Evolutionary conservation across 2,888 invertebrate species (phyloP), one percentile per base, ranked within the genome.

Genomic region (Lordiphosa fenestrarum): DNA sequence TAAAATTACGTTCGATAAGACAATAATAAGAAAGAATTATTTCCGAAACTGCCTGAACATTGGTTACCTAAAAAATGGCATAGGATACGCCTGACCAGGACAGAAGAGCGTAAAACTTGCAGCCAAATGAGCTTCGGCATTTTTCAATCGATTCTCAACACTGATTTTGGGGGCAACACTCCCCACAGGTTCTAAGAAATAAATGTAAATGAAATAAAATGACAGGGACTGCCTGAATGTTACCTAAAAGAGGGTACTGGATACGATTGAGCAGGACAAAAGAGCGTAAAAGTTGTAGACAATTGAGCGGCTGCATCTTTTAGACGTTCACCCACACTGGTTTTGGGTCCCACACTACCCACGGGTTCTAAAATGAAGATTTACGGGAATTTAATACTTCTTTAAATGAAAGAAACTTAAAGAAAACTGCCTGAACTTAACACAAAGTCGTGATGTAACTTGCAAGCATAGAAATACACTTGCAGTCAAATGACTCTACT

Each of bases 181-280:
- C 47, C 90, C 90, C 63, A 91, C 88, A 2, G 94, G 94, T 83
- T 94, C 94, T 89, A 60, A 4, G 46, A 48, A 38, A 13, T 4
- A 6, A 37, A 30, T 9, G 3, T 15, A 3, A 12, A 15, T 0
- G 10, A 30, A 5, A 47, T n/a, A 21, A 3, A 1, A 47, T 33
- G 19, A 36, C 3, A 4, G 33, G 52, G 66, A 68, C 48, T 61
- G 68, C 59, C 65, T 68, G 81, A 84, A 83, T 72, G 66, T 40
- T 78, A 95, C 94, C 94, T 93, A 92, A 93, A 93, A 68, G 91
- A 88, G 73, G 94, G 94, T 84, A 94, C 92, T 62, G 94, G 94
- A 90, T 92, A 94, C 7, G 93, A 93, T 89, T 94, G 94, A 9
- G 94, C 94, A 60, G 94, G 94, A 88, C 94, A 95, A 83, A 94